Base-by-base conservation (phyloP, 1,140 invertebrate genomes). In the Drosophila pseudoananassae region DNA sequence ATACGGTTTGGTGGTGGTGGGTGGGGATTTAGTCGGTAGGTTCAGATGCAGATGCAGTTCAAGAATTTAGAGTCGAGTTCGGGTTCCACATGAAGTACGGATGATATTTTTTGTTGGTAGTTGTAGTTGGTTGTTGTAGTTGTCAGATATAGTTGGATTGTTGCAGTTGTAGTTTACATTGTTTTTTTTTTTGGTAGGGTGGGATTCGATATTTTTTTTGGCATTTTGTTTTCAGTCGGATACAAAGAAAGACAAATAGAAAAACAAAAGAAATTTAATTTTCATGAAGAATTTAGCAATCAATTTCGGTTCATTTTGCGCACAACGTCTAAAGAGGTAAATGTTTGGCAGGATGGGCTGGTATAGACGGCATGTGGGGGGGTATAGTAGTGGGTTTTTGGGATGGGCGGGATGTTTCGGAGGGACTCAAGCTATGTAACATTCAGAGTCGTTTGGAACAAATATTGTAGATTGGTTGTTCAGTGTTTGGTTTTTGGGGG, bases 171-270 rank as follows among this genome's bases (percentile, higher is more conserved):
- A 63, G 59, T 63, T 55, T 70, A 51, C 51, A 68, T 84, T 76
- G 57, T 69, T 73, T 72, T 31, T 59, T 23, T 23, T 72, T 14
- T 57, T 60, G 66, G 60, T 69, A 69, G 83, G 83, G 83, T 71
- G 64, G 78, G 66, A 76, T 47, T 77, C 66, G 68, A 51, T 77
- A 7, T 71, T 70, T 75, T 76, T 66, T 75, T 78, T 78, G 55
- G 60, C 43, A 65, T 53, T 40, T 61, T 52, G 5, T 27, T 27
- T 27, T 27, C 50, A 33, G 53, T 69, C 47, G 60, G 71, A 57
- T 75, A 74, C 33, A 75, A 75, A 51, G 71, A 65, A 66, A 75
- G 71, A 69, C 59, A 69, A 45, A 77, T 61, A 72, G 49, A 78
- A 54, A 82, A 64, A 49, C 31, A 77, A 56, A 78, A 77, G 47